These are phyloP conservation scores for Steinernema hermaphroditum DNA, from an alignment of 2,888 invertebrate genomes.

Conservation along the genomic window DNA sequence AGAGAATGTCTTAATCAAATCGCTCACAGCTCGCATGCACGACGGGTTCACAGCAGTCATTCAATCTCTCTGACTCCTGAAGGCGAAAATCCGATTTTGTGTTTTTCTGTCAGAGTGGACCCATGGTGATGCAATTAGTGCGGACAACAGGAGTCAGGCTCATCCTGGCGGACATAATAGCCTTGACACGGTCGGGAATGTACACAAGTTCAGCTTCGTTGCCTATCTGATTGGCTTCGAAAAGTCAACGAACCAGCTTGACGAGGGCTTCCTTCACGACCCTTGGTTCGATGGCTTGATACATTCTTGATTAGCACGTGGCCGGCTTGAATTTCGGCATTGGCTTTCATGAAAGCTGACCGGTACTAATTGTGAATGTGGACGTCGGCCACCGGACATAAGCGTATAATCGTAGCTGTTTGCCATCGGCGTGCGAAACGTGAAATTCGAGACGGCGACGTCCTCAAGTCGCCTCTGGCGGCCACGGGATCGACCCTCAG, in stretches of 20 bases:
- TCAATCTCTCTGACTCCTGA: neutral
- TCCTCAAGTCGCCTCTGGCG: slow-evolving; percentile 5
- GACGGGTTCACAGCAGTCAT: slow-evolving; percentile 5
- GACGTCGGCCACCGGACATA: slow-evolving; percentile 16
- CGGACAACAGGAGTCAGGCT: slow-evolving; percentile 23
- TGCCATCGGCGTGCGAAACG: slow-evolving; percentile 25
- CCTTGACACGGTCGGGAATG: neutral
- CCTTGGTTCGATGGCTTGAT: neutral
- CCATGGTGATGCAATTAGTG: neutral
- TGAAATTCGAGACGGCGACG: slow-evolving; percentile 30
- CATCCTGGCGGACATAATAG: slow-evolving; percentile 1
- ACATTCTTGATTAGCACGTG: slow-evolving; percentile 21
- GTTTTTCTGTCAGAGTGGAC: slow-evolving; percentile 21
- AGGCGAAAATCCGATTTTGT: slow-evolving; percentile 22
- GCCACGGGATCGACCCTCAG: neutral
- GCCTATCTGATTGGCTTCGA: slow-evolving; percentile 5
- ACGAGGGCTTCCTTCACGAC: neutral
- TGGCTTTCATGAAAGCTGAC: slow-evolving; percentile 15
- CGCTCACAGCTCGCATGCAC: neutral
- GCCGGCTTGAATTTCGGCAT: slow-evolving; percentile 19
- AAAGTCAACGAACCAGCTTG: slow-evolving; percentile 7
- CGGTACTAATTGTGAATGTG: slow-evolving; percentile 28
- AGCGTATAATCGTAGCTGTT: slow-evolving; percentile 27
- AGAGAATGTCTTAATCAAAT: slow-evolving; percentile 13
- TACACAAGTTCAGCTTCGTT: too few species aligned